A percentile compares a stretch with the other conserved stretches of the same genome.
Evolutionary conservation across 2,797 vertebrate genomes (phyloP).

Genomic region (Crenichthys baileyi): DNA sequence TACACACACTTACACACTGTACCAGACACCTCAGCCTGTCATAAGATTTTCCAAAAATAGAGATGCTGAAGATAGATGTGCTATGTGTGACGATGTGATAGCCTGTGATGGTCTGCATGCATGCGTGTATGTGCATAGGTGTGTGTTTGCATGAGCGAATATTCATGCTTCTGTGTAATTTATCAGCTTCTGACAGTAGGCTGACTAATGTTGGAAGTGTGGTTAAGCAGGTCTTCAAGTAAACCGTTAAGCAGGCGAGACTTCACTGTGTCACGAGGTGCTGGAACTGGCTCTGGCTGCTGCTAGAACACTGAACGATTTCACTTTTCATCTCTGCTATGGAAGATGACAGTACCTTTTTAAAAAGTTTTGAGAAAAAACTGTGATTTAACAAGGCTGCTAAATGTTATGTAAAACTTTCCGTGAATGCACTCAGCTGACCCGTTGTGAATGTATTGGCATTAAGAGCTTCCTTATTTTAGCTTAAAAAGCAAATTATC

Average conservation of each 20-base stretch:
- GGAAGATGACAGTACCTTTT: conserved; percentile 45
- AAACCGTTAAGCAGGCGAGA: conserved; percentile 50
- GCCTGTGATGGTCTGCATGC: conserved; percentile 20
- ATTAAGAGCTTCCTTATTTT: neutral
- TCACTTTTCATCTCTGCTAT: conserved; percentile 31
- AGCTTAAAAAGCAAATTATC: neutral
- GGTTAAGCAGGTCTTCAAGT: conserved; percentile 69
- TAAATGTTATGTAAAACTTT: conserved; percentile 2
- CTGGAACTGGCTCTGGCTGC: conserved; percentile 50
- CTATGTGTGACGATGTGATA: conserved; percentile 55
- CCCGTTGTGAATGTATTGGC: neutral
- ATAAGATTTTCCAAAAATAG: conserved; percentile 40
- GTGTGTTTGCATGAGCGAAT: conserved; percentile 17
- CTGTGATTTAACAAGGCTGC: neutral
- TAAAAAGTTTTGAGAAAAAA: conserved; percentile 27
- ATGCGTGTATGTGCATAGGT: conserved; percentile 2
- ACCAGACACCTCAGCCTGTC: conserved; percentile 45
- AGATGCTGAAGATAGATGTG: conserved; percentile 70
- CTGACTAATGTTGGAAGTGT: conserved; percentile 69
- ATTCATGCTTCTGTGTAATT: conserved; percentile 42
- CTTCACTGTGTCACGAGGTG: conserved; percentile 50
- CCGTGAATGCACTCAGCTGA: neutral
- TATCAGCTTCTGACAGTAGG: conserved; percentile 59
- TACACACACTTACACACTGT: conserved; percentile 12
- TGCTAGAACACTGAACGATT: conserved; percentile 37